Evolutionary conservation across 2,113 vertebrate species (phyloP).

Genomic region (Phaethon lepturus): DNA sequence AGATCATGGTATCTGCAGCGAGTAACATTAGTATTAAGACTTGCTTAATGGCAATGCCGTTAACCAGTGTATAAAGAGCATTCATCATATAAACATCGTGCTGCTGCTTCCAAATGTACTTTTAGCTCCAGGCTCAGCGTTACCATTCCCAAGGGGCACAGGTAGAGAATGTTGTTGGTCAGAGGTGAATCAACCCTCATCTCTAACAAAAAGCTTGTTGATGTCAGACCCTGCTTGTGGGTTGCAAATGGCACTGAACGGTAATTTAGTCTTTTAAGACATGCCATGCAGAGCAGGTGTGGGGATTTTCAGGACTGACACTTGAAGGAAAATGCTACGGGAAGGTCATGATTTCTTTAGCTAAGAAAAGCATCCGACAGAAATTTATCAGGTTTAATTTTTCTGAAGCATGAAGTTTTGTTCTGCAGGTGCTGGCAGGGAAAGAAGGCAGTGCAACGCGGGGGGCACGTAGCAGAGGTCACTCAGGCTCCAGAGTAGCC

Average conservation of each 20-base stretch:
- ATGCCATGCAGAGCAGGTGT: background rate
- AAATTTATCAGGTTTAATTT: background rate
- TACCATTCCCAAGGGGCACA: background rate
- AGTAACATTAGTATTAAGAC: background rate
- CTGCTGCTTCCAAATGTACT: background rate
- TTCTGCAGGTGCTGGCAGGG: background rate
- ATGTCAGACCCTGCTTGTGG: background rate
- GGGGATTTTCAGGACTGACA: background rate
- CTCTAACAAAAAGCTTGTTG: background rate
- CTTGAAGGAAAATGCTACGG: background rate
- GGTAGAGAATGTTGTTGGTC: background rate
- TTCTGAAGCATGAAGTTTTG: background rate
- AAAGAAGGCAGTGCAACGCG: fast-evolving
- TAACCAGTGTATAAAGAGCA: background rate
- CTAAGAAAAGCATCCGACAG: background rate
- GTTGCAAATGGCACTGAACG: background rate
- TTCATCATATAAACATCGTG: background rate
- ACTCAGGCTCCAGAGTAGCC: background rate
- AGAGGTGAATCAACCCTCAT: background rate
- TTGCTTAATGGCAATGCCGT: background rate
- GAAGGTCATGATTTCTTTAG: background rate
- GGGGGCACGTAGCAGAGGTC: background rate
- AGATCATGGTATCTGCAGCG: background rate
- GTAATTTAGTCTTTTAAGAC: background rate
- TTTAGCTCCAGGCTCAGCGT: background rate